Conservation (phyloP, 2,113 vertebrate species). For the Heptranchias perlo region DNA sequence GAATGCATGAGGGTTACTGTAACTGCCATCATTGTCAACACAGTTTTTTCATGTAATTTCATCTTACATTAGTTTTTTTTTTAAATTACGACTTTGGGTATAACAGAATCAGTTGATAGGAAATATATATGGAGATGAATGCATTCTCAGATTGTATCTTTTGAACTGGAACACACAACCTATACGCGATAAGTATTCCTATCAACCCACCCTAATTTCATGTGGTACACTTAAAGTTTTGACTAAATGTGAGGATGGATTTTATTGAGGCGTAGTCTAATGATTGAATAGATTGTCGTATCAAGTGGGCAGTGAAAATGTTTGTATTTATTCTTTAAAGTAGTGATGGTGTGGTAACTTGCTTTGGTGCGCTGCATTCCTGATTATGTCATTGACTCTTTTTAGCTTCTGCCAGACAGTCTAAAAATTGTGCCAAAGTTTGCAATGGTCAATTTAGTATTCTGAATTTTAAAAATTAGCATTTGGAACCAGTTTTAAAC, state of each 20-base stretch:
- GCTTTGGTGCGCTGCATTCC: too few relatives aligned
- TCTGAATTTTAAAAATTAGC: too few relatives aligned
- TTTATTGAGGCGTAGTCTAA: too few relatives aligned
- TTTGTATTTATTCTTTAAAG: not conserved
- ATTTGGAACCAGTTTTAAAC: too few relatives aligned
- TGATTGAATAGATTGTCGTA: too few relatives aligned
- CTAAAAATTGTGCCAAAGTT: too few relatives aligned
- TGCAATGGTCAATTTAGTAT: too few relatives aligned
- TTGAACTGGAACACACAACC: not conserved
- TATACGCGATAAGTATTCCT: not conserved
- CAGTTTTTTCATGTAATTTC: not conserved
- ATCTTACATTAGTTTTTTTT: not conserved
- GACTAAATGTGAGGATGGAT: too few relatives aligned
- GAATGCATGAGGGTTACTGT: not conserved
- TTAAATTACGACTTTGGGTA: not conserved
- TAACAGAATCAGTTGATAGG: not conserved
- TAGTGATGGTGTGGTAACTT: not conserved
- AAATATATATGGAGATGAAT: not conserved
- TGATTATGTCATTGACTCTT: too few relatives aligned
- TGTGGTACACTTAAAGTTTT: too few relatives aligned
- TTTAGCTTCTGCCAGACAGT: too few relatives aligned
- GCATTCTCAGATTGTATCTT: not conserved
- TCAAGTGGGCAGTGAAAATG: too few relatives aligned
- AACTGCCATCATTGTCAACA: not conserved
- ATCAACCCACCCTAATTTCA: not conserved